These are phyloP conservation scores for Halichoeres trimaculatus DNA, from an alignment of 2,113 vertebrate genomes.

Conservation along the genomic window DNA sequence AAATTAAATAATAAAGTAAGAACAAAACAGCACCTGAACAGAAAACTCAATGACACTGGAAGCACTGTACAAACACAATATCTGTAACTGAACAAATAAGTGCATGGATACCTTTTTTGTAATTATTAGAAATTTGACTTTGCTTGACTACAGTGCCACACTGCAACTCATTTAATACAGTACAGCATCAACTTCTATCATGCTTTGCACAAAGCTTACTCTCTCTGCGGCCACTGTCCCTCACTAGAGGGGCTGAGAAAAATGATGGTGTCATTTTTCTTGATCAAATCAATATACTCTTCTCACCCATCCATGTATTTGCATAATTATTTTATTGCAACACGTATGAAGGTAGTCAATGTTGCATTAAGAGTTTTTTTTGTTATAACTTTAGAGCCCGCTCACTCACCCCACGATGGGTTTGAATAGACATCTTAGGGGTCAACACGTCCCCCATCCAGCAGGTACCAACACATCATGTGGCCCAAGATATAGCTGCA, in stretches of 20 bases:
- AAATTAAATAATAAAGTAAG: constrained; percentile 74
- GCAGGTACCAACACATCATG: constrained; percentile 84
- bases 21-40: constrained; percentile 70
- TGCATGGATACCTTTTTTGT: constrained; percentile 71
- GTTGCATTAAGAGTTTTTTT: constrained; percentile 54
- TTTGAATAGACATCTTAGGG: constrained; percentile 35
- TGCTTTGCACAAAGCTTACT: constrained; percentile 22
- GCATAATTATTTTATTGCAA: constrained; percentile 61
- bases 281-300: constrained; percentile 32
- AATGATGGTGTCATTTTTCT: constrained; percentile 20
- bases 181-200: constrained; percentile 39
- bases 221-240: constrained; percentile 6
- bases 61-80: constrained; percentile 74
- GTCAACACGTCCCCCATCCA: constrained; percentile 35
- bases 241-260: constrained; percentile 27
- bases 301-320: constrained; percentile 28
- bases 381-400: constrained; percentile 29
- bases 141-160: constrained; percentile 37
- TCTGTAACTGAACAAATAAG: constrained; percentile 67
- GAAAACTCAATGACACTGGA: constrained; percentile 47
- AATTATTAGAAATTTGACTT: constrained; percentile 37
- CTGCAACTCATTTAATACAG: constrained; percentile 45
- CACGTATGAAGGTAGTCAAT: constrained; percentile 67
- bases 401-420: constrained; percentile 26
- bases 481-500: constrained; percentile 98